Base-by-base conservation (phyloP, 2,888 invertebrate species). In the Polia nebulosa region DNA sequence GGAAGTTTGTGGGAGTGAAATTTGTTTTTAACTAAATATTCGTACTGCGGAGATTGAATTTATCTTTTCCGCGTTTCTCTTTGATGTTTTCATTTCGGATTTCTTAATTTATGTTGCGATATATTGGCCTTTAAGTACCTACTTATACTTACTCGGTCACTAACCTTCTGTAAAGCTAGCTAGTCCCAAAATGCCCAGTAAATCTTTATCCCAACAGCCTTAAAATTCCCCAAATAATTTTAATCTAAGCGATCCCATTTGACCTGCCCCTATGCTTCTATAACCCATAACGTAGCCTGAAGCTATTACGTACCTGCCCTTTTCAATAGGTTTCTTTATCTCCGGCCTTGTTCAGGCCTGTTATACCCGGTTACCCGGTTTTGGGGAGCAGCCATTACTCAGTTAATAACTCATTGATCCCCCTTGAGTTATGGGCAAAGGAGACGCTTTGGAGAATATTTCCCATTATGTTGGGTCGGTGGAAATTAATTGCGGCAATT, bases 371-470 rank as follows among this genome's bases (percentile, higher is more conserved):
- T 78, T 84, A 78, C 82, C 82, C 84, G 76, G 79, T 78, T 75
- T 81, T 72, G 74, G 69, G 81, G 72, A 62, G 58, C 73, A 70
- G 75, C 82, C 82, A 84, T 87, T 86, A 87, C 75, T 76, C 80
- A 82, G 81, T 86, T 87, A 87, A 87, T 88, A 88, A 85, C 87
- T 82, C 86, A 86, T 87, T 88, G 88, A 88, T 87, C 88, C 85
- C 69, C 64, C 64, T 71, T 81, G 85, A 88, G 76, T 88, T 85
- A 88, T 84, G 71, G 78, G 67, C 67, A 71, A 66, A 74, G 80
- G 78, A 79, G 82, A 82, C 64, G 80, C 82, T 82, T 81, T 78
- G 70, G 75, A 64, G 73, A 83, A 86, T 80, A 84, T 80, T 80
- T 57, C 69, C 81, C 66, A 81, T 82, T 85, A 79, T 80, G 56